Evolutionary conservation across 2,797 vertebrate genomes (phyloP), one percentile per base, ranked within the genome.

Genomic region (Arrhamphus sclerolepis): DNA sequence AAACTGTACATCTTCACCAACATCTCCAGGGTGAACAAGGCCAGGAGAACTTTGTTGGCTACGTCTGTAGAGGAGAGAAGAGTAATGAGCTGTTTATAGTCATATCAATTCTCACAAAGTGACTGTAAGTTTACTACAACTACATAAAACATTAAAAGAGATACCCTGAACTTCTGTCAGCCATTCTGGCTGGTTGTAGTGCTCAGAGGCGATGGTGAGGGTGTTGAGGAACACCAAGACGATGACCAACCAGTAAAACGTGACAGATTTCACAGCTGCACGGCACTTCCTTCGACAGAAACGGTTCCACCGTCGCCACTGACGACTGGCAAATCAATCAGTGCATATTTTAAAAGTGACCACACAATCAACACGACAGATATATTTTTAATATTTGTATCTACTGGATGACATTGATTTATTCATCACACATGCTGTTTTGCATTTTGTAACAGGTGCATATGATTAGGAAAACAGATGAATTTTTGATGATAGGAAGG

Each of bases 191-290:
- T 99, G 97, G 79, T 98, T 92, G 89, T 99, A 98, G 85, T 99
- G 97, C 83, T 99, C 97, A 0, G 97, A 98, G 63, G 97, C 96
- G 71, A 99, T 99, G 80, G 97, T 99, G 78, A 99, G 93, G 0
- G 97, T 98, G 89, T 99, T 99, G 82, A 99, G 96, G 90, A 99
- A 99, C 84, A 99, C 97, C 90, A 99, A 89, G 84, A 99, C 85
- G 78, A 99, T 98, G 69, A 98, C 97, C 76, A 99, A 93, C 97
- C 97, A 99, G 81, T 98, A 99, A 90, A 98, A 99, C 0, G 94
- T 89, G 79, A 96, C 96, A 0, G 97, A 99, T 87, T 99, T 99
- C 81, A 99, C 97, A 0, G 97, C 95, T 47, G 93, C 94, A 46
- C 97, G 91, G 71, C 97, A 98, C 86, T 94, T 96, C 73, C 97